Percentiles rank a stretch among this genome's conserved stretches.
These are phyloP conservation scores for Branchinecta lynchi DNA, from an alignment of 1,140 invertebrate genomes.

Conservation along the genomic window DNA sequence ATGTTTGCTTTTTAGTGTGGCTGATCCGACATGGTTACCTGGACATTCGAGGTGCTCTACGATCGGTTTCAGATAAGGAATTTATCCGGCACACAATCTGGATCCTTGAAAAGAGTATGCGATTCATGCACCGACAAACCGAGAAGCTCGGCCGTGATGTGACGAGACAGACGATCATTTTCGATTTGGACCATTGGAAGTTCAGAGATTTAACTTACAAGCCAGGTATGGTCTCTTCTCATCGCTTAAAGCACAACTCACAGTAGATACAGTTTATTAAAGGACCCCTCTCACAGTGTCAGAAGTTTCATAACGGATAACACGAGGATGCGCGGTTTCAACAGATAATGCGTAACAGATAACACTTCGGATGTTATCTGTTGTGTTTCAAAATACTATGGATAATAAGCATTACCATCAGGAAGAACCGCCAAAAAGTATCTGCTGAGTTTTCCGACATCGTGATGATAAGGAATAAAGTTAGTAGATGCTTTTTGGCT, in stretches of 20 bases:
- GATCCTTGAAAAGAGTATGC: conserved; percentile 35
- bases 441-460: no score
- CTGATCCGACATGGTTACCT: conserved; percentile 6
- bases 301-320: no score
- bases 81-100: conserved; percentile 49
- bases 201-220: conserved; percentile 65
- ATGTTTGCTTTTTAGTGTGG: not conserved
- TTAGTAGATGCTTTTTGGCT: no score
- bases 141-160: conserved; percentile 33
- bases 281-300: no score
- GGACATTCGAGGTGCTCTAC: conserved; percentile 61
- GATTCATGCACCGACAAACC: conserved; percentile 41
- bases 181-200: conserved; percentile 72
- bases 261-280: no score
- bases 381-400: no score
- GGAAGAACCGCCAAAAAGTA: no score
- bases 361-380: no score
- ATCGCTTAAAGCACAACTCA: not conserved
- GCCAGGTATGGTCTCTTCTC: conserved; percentile 41
- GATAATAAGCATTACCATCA: no score
- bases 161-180: conserved; percentile 40
- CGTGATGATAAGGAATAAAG: no score
- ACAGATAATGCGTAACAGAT: no score
- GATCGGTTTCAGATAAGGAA: conserved; percentile 52
- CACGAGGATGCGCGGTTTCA: no score